Base-by-base conservation (phyloP, 2,113 vertebrate genomes). In the Nycticebus coucang region DNA sequence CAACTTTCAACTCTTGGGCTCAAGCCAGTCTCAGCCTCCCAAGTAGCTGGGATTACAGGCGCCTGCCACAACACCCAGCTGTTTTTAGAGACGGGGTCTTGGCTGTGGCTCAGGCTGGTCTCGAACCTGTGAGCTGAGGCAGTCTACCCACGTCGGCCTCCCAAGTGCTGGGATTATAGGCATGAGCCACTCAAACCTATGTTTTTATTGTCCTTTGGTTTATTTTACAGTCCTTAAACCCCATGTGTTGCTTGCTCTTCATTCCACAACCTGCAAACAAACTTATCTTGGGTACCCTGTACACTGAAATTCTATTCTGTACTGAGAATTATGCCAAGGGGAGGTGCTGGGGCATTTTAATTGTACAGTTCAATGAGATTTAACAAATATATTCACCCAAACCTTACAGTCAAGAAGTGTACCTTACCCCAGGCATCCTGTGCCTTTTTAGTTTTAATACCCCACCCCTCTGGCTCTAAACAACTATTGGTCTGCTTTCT, bases 141-240 rank as follows among this genome's bases (percentile, higher is more conserved):
- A 45, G 8, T 45, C 45, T 45, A 45, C 45, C 45, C 45, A 45
- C 45, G 45, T 45, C 45, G 8, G 45, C 45, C 45, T 45, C 45
- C 45, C 45, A 45, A 45, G 45, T 45, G 45, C 45, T 45, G 45
- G 4, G 45, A 45, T 45, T 45, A 45, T 8, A 45, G 45, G 45
- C 45, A 45, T 45, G 45, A 45, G 45, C 45, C 45, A 45, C 5
- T 45, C 45, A 64, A 78, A 41, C 15, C 28, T 78, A 2, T 57
- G 35, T 26, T 85, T 77, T 72, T 94, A 17, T 75, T 81, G 37
- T 91, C 33, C 41, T 80, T 79, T 95, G 55, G 69, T 66, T 96
- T 53, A 55, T 72, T 88, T 75, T 85, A 68, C 10, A 45, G 18
- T 92, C 78, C 13, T 35, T 88, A n/a, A 90, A 83, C 21, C 41